Percentiles rank a stretch among this genome's conserved stretches.
phyloP scores from a whole-genome alignment of 2,888 invertebrate species.

The Polyploca ridens region DNA sequence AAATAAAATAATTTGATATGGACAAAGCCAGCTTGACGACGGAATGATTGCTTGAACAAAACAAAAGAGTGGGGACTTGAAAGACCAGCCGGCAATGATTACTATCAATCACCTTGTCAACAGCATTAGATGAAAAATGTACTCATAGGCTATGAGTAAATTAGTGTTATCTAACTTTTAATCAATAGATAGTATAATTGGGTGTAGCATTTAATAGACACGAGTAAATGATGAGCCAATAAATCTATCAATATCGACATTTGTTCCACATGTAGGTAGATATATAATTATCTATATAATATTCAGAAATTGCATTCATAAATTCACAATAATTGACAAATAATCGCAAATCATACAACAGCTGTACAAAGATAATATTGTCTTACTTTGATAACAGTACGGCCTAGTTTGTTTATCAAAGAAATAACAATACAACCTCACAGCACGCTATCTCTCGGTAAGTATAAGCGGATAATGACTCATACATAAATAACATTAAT shows the following conservation, averaged over 20 bases:
- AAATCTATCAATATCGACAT: not conserved
- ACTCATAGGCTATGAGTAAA: too few relatives aligned
- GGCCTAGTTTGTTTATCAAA: conserved; percentile 51
- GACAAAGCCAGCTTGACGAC: not conserved
- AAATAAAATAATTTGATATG: conserved; percentile 5
- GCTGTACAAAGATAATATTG: conserved; percentile 43
- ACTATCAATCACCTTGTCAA: too few relatives aligned
- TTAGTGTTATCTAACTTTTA: not conserved
- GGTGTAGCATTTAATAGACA: not conserved
- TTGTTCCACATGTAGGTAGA: not conserved
- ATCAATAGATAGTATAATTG: not conserved
- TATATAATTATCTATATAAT: not conserved
- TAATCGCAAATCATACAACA: conserved; percentile 36
- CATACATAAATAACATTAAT: conserved; percentile 23
- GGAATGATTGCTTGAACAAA: not conserved
- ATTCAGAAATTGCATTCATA: not conserved
- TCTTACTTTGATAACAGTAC: conserved; percentile 41
- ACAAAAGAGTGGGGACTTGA: too few relatives aligned
- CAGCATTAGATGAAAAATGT: too few relatives aligned
- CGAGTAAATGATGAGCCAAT: not conserved
- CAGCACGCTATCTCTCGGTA: conserved; percentile 21
- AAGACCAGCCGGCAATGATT: too few relatives aligned
- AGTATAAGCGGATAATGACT: conserved; percentile 33
- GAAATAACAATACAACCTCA: conserved; percentile 21
- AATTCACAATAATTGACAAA: conserved; percentile 25